These are phyloP conservation scores for Sinelater perroti DNA, from an alignment of 2,888 invertebrate species.

Conservation along the genomic window DNA sequence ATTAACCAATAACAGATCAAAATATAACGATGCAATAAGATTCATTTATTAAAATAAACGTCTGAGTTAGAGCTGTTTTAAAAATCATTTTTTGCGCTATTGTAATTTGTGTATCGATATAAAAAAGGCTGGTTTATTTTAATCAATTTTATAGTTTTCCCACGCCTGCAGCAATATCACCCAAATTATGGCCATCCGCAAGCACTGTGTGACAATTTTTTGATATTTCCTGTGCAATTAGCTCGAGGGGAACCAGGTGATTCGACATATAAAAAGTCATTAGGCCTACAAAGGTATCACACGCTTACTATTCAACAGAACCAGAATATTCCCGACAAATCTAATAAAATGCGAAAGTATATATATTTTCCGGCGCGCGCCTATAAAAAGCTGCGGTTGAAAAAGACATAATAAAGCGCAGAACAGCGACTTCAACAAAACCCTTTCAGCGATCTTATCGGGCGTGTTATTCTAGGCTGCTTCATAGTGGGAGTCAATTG, in stretches of 20 bases:
- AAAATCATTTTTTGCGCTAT: no score
- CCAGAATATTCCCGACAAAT: no score
- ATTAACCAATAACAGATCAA: no score
- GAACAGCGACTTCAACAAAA: constrained; percentile 28
- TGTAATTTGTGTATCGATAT: no score
- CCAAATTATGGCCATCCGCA: constrained; percentile 1
- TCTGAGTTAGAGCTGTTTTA: no score
- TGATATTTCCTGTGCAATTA: constrained; percentile 29
- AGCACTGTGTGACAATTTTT: constrained; percentile 14
- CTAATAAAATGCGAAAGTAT: no score
- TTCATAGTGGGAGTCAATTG: constrained; percentile 33
- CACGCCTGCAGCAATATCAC: no score
- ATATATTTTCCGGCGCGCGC: background rate
- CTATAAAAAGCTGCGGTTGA: constrained; percentile 28
- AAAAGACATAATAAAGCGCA: constrained; percentile 27
- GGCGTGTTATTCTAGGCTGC: constrained; percentile 21
- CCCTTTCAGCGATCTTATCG: constrained; percentile 25
- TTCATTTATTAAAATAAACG: no score
- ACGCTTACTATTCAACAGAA: no score
- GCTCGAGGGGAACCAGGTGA: constrained; percentile 26
- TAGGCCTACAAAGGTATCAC: constrained; percentile 25
- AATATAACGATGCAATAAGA: no score
- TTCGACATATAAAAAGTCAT: constrained; percentile 23
- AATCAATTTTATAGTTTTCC: no score
- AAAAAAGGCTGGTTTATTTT: no score